These are phyloP conservation scores for Champsocephalus gunnari DNA, from an alignment of 2,797 vertebrate genomes.

Conservation along the genomic window DNA sequence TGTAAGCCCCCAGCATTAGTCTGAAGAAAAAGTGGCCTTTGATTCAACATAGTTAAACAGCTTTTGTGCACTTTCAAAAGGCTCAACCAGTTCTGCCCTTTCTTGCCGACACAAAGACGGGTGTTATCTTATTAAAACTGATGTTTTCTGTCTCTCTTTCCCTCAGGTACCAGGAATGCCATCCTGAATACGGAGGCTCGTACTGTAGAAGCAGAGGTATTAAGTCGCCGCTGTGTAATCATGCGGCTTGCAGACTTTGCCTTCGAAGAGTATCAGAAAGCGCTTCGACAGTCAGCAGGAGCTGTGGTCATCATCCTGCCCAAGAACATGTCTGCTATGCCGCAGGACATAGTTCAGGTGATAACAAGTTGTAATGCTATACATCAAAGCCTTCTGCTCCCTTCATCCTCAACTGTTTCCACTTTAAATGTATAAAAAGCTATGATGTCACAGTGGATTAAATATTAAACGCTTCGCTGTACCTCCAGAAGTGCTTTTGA, in stretches of 20 bases:
- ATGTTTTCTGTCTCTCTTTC: neutral
- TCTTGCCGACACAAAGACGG: neutral
- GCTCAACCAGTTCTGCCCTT: neutral
- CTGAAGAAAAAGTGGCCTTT: no score
- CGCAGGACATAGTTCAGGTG: constrained; percentile 96
- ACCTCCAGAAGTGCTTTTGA: neutral
- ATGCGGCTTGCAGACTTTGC: constrained; percentile 97
- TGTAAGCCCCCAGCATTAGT: no score
- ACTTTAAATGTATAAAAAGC: neutral
- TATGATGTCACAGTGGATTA: neutral
- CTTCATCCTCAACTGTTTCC: neutral
- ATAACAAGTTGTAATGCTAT: neutral
- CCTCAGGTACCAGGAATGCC: constrained; percentile 93
- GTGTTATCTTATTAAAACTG: neutral
- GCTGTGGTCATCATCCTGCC: constrained; percentile 97
- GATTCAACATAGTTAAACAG: no score
- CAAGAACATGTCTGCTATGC: constrained; percentile 92
- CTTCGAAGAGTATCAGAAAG: constrained; percentile 96
- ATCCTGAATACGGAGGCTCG: constrained; percentile 98
- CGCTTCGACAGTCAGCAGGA: constrained; percentile 94
- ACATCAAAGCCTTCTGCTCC: neutral
- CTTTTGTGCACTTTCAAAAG: neutral
- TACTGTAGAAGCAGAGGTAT: constrained; percentile 93
- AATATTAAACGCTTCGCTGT: neutral
- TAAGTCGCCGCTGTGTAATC: constrained; percentile 97